Conservation (phyloP, 2,113 vertebrate species). For the Ameiurus melas region DNA sequence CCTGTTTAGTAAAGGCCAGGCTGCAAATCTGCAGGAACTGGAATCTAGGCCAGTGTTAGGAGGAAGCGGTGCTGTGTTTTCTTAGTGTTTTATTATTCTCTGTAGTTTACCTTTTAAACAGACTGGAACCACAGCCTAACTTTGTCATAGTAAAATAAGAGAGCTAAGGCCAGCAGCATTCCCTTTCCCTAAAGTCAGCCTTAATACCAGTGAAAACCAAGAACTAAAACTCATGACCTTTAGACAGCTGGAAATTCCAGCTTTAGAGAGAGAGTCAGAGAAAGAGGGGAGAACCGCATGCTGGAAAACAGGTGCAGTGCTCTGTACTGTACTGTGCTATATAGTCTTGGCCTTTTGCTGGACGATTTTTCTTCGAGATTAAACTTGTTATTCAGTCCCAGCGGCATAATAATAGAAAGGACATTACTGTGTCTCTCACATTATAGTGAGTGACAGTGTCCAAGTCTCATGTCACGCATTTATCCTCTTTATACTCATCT, state of each 20-base stretch:
- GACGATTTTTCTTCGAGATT: constrained; percentile 24
- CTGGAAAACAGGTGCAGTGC: constrained; percentile 29
- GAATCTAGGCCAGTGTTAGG: constrained; percentile 41
- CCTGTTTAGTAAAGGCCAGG: constrained; percentile 22
- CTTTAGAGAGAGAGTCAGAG: background rate
- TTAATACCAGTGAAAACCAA: constrained; percentile 26
- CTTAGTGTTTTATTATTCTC: constrained; percentile 6
- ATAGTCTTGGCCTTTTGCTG: constrained; percentile 8
- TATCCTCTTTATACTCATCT: background rate
- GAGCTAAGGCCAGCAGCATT: constrained; percentile 9
- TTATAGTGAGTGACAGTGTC: constrained; percentile 8
- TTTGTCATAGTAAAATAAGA: background rate
- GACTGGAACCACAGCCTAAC: constrained; percentile 15
- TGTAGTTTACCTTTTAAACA: background rate
- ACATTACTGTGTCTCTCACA: background rate
- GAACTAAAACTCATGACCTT: constrained; percentile 45
- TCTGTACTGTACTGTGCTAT: background rate
- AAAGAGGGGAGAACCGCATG: background rate
- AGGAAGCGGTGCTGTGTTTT: constrained; percentile 37
- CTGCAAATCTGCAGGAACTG: constrained; percentile 23
- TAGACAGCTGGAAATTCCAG: constrained; percentile 61
- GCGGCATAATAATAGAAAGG: background rate
- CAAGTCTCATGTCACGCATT: background rate
- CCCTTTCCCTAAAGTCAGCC: constrained; percentile 26
- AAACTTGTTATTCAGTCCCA: constrained; percentile 2